A percentile compares a stretch with the other conserved stretches of the same genome.
Conservation (phyloP, 2,888 invertebrate species). For the Andricus curvator region DNA sequence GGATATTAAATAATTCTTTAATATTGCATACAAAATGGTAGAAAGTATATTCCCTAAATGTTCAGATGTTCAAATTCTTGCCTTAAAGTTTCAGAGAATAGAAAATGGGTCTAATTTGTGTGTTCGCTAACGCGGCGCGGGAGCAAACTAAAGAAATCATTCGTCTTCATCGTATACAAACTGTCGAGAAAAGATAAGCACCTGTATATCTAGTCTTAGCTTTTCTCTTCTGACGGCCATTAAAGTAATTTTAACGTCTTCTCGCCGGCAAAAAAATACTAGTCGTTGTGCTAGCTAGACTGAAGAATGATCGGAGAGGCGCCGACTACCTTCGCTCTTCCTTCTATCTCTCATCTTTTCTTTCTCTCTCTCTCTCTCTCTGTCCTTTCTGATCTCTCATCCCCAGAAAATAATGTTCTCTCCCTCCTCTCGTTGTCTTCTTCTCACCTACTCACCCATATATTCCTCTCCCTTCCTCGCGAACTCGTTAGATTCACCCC, state of each 20-base stretch:
- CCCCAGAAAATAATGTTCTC: slow-evolving; percentile 34
- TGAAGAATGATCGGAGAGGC: slow-evolving; percentile 77
- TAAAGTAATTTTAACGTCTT: slow-evolving; percentile 76
- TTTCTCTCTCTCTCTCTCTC: slow-evolving; percentile 41
- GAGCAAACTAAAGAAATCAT: slow-evolving; percentile 46
- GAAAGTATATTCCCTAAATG: neutral
- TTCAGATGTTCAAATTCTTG: neutral
- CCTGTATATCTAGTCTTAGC: slow-evolving; percentile 53
- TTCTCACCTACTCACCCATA: slow-evolving; percentile 43
- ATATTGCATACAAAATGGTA: too few species aligned
- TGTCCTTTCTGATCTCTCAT: slow-evolving; percentile 41
- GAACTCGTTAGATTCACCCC: slow-evolving; percentile 69
- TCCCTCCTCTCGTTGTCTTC: slow-evolving; percentile 44
- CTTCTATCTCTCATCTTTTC: slow-evolving; percentile 53
- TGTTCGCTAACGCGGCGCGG: neutral
- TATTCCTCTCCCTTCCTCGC: slow-evolving; percentile 41
- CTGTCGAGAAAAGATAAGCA: slow-evolving; percentile 54
- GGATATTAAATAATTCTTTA: too few species aligned
- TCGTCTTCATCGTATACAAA: slow-evolving; percentile 47
- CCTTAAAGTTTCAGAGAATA: neutral
- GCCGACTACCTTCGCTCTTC: slow-evolving; percentile 69
- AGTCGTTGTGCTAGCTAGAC: slow-evolving; percentile 77
- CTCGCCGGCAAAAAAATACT: slow-evolving; percentile 71
- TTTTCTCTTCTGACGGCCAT: slow-evolving; percentile 71
- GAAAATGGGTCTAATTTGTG: neutral